These are phyloP conservation scores for Cynoglossus semilaevis DNA, from an alignment of 2,113 vertebrate species.

Conservation along the genomic window DNA sequence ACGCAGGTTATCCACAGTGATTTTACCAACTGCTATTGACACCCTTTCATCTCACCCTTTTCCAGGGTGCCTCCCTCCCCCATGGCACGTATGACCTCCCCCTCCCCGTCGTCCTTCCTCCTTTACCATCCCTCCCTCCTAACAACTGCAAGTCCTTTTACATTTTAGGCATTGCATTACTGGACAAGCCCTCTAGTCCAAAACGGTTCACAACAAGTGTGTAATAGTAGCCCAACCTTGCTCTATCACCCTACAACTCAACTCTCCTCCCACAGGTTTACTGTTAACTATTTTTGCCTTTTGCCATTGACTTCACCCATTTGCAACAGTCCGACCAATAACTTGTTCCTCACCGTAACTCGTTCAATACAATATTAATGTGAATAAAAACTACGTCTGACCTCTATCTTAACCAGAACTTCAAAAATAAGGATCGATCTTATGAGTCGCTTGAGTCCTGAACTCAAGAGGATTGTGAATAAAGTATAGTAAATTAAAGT, in stretches of 20 bases:
- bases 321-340: no score
- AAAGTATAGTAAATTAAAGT: no score
- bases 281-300: background rate
- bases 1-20: no score
- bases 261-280: slow-evolving; percentile 16
- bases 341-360: no score
- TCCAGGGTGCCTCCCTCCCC: slow-evolving; percentile 15
- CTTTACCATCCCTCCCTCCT: background rate
- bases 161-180: slow-evolving; percentile 67
- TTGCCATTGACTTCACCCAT: no score
- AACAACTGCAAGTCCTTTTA: slow-evolving; percentile 64
- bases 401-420: no score
- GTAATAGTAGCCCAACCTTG: slow-evolving; percentile 70
- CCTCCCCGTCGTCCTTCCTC: slow-evolving; percentile 5
- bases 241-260: slow-evolving; percentile 25
- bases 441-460: no score
- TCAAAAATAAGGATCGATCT: no score
- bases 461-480: no score
- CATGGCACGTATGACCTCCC: slow-evolving; percentile 44
- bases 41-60: slow-evolving; percentile 39
- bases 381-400: no score
- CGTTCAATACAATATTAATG: no score
- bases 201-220: slow-evolving; percentile 63
- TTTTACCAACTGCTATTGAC: slow-evolving; percentile 60
- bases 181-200: slow-evolving; percentile 30